These are phyloP conservation scores for Rhinoptilus africanus DNA, from an alignment of 2,113 vertebrate genomes.

Conservation along the genomic window DNA sequence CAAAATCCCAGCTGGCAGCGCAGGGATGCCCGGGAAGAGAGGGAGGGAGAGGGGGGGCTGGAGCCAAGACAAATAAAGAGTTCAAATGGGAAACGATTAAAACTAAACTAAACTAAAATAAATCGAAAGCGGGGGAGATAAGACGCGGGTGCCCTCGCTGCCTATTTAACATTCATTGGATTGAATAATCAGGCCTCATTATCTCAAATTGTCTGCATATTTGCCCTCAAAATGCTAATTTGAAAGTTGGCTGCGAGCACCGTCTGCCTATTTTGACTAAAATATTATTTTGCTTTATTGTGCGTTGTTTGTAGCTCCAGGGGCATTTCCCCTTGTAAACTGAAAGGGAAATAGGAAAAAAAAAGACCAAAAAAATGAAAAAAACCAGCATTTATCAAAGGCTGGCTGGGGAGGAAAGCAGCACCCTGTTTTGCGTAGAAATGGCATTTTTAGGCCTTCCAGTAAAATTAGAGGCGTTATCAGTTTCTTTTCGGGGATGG, in stretches of 20 bases:
- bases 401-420: slow-evolving; percentile 68
- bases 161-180: slow-evolving; percentile 99
- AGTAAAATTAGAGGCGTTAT: slow-evolving; percentile 89
- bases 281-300: slow-evolving; percentile 85
- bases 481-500: slow-evolving; percentile 86
- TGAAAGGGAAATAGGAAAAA: not conserved
- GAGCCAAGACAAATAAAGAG: slow-evolving; percentile 84
- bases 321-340: slow-evolving; percentile 76
- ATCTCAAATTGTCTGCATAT: slow-evolving; percentile 99
- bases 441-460: slow-evolving; percentile 80
- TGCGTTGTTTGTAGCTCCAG: slow-evolving; percentile 80
- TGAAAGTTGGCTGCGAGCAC: slow-evolving; percentile 94
- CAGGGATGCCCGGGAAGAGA: not conserved
- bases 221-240: slow-evolving; percentile 99
- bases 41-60: not conserved
- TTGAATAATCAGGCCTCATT: slow-evolving; percentile 99
- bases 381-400: slow-evolving; percentile 78
- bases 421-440: slow-evolving; percentile 89
- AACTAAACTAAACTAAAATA: slow-evolving; percentile 78
- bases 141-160: slow-evolving; percentile 83
- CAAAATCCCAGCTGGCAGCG: not conserved
- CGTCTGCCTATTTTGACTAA: slow-evolving; percentile 82
- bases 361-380: too few relatives aligned
- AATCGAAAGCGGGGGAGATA: slow-evolving; percentile 92
- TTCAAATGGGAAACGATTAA: slow-evolving; percentile 93